Base-by-base conservation (phyloP, 2,888 invertebrate genomes). In the Nipponacmea schrenckii region DNA sequence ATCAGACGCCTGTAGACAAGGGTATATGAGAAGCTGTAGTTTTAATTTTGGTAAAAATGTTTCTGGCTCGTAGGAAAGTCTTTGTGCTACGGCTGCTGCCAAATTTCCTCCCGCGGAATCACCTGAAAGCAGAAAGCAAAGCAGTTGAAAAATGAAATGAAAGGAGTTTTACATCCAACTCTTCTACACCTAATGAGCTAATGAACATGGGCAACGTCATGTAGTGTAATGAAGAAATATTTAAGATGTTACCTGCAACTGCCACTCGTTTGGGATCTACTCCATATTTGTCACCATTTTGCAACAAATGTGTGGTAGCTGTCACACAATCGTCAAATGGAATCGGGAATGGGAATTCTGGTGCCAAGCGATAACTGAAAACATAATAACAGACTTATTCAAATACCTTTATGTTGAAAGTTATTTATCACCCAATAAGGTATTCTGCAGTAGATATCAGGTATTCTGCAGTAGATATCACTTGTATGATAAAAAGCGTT, bases 321-420 rank as follows among this genome's bases (percentile, higher is more conserved):
- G 74, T 76, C 67, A 87, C 79, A 76, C 89, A 90, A 76, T 90
- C 89, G 14, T 88, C 81, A 14, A 89, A 76, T 0, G 87, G 84
- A 0, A 82, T 82, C 1, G 90, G 90, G 71, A 85, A 90, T 4
- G 83, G 81, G 68, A 86, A 82, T 72, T 90, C 88, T n/a, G 90
- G 90, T 3, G 89, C 87, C 63, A 86, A 77, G 12, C 89, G 81
- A 71, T 89, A 89, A 4, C 86, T 87, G 71, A 10, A 75, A 69
- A 50, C 3, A 67, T n/a, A 56, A 24, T 31, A 31, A 31, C 31
- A 31, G 3, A 24, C 2, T 20, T 56, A n/a, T n/a, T n/a, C n/a
- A n/a, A n/a, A n/a, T n/a, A n/a, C n/a, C n/a, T n/a, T n/a, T n/a
- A n/a, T n/a, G n/a, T n/a, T n/a, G n/a, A n/a, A n/a, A n/a, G n/a